Evolutionary conservation across 2,113 vertebrate genomes (phyloP).

Genomic region (Carollia perspicillata): DNA sequence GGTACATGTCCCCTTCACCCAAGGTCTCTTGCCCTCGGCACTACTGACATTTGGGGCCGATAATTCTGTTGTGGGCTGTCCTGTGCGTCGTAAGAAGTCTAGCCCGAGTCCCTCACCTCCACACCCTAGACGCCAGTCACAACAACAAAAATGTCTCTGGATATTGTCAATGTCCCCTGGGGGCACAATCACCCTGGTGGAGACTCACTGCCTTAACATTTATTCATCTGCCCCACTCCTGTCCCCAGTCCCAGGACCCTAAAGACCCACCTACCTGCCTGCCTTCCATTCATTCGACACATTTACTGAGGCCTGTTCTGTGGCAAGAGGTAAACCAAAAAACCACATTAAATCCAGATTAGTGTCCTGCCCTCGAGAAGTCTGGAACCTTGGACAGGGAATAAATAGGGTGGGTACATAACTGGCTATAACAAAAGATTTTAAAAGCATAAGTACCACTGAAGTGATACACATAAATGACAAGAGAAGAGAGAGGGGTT

Average conservation of each 20-base stretch:
- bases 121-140: neutral
- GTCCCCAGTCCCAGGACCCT: neutral
- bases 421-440: neutral
- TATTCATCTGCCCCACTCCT: neutral
- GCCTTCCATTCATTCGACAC: neutral
- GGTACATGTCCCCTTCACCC: neutral
- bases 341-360: neutral
- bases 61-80: neutral
- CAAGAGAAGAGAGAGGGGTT: neutral
- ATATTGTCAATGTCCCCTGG: neutral
- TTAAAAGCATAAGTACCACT: neutral
- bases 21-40: neutral
- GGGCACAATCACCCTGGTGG: neutral
- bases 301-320: neutral
- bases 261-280: neutral
- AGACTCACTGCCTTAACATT: neutral
- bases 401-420: fast-evolving
- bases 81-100: fast-evolving
- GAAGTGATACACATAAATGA: neutral
- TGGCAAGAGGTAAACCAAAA: neutral
- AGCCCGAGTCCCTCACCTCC: neutral
- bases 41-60: neutral
- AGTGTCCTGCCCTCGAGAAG: neutral
- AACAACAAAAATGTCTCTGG: neutral
- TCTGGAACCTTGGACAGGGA: neutral